Percentiles rank a stretch among this genome's conserved stretches.
Conservation (phyloP, 1,140 invertebrate species). For the Chelonus insularis region DNA sequence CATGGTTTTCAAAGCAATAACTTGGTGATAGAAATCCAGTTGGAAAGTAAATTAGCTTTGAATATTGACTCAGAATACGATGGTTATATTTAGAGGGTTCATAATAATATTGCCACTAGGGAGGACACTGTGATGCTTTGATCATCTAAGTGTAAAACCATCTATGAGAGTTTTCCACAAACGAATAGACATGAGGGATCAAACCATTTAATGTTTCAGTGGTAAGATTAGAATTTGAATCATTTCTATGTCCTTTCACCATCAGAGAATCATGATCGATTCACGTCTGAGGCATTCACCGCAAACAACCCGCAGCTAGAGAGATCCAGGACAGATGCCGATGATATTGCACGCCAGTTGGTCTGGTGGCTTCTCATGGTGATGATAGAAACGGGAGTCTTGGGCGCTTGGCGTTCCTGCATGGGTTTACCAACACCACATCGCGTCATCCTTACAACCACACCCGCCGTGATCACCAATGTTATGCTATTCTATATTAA, state of each 20-base stretch:
- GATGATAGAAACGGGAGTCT: background rate
- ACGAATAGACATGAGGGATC: background rate
- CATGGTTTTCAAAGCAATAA: too few relatives aligned
- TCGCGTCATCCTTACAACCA: conserved; percentile 11
- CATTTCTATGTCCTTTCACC: conserved; percentile 18
- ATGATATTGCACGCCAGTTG: conserved; percentile 32
- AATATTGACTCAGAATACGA: too few relatives aligned
- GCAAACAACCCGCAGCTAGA: conserved; percentile 34
- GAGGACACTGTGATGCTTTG: conserved; percentile 1
- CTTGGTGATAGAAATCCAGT: too few relatives aligned
- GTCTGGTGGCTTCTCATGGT: conserved; percentile 28
- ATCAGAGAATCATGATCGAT: conserved; percentile 11
- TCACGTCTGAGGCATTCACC: conserved; percentile 31
- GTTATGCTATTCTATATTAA: background rate
- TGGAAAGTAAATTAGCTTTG: too few relatives aligned
- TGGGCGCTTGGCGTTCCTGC: conserved; percentile 16
- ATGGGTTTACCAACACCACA: conserved; percentile 8
- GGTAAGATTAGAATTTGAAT: conserved; percentile 15
- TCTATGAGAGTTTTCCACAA: background rate
- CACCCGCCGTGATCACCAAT: background rate
- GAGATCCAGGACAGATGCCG: conserved; percentile 36
- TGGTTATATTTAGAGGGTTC: too few relatives aligned
- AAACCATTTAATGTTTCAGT: conserved; percentile 15
- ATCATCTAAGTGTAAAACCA: conserved; percentile 5
- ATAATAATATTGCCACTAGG: background rate